Evolutionary conservation across 2,113 vertebrate genomes (phyloP).

Genomic region (Elephas maximus): DNA sequence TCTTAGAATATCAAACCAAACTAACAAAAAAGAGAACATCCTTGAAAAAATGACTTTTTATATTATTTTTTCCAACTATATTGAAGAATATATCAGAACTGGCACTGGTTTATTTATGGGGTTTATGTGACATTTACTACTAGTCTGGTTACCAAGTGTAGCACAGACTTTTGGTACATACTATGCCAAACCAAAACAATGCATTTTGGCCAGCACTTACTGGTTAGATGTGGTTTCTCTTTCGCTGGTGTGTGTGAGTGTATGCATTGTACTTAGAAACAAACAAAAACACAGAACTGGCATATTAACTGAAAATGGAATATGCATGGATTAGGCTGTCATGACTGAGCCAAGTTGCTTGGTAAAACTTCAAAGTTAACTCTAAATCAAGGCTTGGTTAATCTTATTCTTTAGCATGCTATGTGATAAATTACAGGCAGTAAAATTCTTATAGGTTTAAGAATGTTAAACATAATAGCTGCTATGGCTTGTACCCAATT

Average conservation of each 20-base stretch:
- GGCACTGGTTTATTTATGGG: conserved; percentile 41
- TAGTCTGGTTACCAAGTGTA: conserved; percentile 26
- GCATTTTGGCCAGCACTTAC: neutral
- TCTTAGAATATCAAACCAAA: conserved; percentile 66
- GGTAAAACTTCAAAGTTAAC: neutral
- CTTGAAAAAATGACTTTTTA: neutral
- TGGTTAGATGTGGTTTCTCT: neutral
- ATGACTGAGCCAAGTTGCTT: neutral
- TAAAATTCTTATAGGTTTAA: neutral
- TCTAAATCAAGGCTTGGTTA: neutral
- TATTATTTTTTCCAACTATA: conserved; percentile 24
- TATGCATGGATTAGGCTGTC: neutral
- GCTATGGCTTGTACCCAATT: neutral
- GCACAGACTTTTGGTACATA: neutral
- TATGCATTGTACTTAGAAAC: neutral
- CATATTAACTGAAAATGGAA: conserved; percentile 31
- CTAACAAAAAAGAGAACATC: conserved; percentile 27
- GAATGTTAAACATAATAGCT: conserved; percentile 18
- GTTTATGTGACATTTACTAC: conserved; percentile 36
- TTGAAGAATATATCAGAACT: neutral
- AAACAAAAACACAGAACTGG: neutral
- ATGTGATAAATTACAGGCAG: neutral
- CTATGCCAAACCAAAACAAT: conserved; percentile 48
- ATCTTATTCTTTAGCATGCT: conserved; percentile 10
- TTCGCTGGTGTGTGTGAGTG: neutral